These are phyloP conservation scores for Abrostola triplasia DNA, from an alignment of 2,888 invertebrate genomes.

Conservation along the genomic window DNA sequence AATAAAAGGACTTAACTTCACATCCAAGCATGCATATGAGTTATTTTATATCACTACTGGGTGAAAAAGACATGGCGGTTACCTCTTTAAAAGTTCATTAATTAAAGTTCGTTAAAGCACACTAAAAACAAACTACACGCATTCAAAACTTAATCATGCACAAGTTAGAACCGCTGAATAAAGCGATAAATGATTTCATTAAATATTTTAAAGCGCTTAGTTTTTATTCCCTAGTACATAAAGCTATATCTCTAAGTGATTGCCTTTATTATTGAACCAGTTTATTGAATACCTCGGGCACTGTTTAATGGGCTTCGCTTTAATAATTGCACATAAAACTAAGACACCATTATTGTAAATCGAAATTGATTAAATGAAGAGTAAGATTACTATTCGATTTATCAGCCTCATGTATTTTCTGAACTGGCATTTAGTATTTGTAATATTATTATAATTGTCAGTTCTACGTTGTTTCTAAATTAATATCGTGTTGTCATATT, in stretches of 20 bases:
- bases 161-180: too few relatives aligned
- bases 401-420: background rate
- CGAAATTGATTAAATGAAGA: conserved; percentile 3
- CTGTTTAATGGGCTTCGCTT: background rate
- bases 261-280: background rate
- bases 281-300: background rate
- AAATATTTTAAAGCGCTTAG: background rate
- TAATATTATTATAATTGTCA: too few relatives aligned
- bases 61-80: too few relatives aligned
- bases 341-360: background rate
- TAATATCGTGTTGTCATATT: too few relatives aligned
- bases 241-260: background rate
- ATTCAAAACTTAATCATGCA: too few relatives aligned
- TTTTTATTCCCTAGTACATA: background rate
- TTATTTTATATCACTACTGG: background rate
- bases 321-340: background rate
- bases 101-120: too few relatives aligned
- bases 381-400: background rate
- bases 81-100: too few relatives aligned
- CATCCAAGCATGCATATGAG: too few relatives aligned
- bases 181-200: background rate
- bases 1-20: too few relatives aligned
- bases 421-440: too few relatives aligned
- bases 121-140: too few relatives aligned
- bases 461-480: too few relatives aligned